These are phyloP conservation scores for Catocala fraxini DNA, from an alignment of 2,888 invertebrate genomes.

Conservation along the genomic window DNA sequence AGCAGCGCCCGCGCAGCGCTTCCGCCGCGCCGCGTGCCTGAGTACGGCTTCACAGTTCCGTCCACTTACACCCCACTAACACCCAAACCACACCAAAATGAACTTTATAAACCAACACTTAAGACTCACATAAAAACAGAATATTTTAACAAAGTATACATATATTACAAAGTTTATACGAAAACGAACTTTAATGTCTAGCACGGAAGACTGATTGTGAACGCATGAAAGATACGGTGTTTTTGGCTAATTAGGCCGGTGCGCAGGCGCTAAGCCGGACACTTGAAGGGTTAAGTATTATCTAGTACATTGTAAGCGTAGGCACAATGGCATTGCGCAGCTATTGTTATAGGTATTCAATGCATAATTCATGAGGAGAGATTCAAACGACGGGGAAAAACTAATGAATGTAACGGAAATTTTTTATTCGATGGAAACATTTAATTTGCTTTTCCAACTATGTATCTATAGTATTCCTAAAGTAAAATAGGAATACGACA, in stretches of 20 bases:
- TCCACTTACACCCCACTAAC: conserved; percentile 28
- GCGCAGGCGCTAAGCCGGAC: conserved; percentile 60
- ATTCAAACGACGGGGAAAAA: background rate
- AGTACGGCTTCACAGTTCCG: conserved; percentile 85
- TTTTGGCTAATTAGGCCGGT: conserved; percentile 44
- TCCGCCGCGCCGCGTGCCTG: conserved; percentile 84
- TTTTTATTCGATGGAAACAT: no score
- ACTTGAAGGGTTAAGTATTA: conserved; percentile 54
- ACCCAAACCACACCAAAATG: conserved; percentile 4
- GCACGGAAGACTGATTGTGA: background rate
- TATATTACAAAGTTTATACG: background rate
- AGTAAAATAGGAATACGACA: no score
- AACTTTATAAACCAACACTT: conserved; percentile 9
- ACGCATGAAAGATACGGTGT: conserved; percentile 1
- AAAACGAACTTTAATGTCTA: conserved; percentile 5
- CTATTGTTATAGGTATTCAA: conserved; percentile 7
- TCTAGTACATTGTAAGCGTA: conserved; percentile 35
- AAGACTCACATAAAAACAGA: conserved; percentile 2
- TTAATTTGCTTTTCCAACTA: no score
- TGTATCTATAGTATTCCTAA: no score
- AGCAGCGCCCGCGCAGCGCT: conserved; percentile 80
- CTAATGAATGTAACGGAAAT: no score
- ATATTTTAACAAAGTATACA: background rate
- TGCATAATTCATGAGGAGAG: background rate
- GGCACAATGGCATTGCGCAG: conserved; percentile 25